Base-by-base conservation (phyloP, 2,888 invertebrate species). In the Tigriopus californicus region DNA sequence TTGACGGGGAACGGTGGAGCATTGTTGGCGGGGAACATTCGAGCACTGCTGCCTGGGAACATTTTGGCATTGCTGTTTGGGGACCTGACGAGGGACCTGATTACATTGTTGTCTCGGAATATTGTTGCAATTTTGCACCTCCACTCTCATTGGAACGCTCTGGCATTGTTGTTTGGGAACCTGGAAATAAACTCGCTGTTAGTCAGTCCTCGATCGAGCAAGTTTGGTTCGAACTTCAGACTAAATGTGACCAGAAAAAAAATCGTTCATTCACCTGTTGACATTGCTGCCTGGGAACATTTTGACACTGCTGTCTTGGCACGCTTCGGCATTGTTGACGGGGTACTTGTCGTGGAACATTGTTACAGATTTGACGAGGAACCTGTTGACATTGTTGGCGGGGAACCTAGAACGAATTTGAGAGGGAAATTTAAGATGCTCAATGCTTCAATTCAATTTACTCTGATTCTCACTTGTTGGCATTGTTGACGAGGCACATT, bases 101-200 rank as follows among this genome's bases (percentile, higher is more conserved):
- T 41, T 20, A 25, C 56, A 56, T 25, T 56, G 56, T 46, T 56
- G 46, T 20, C 56, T 42, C 3, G 56, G 56, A 44, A 56, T 56
- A n/a, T 41, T 22, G 15, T 33, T 15, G 44, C 56, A 56, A 22
- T 18, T 20, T 46, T 46, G 44, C 5, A 22, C 56, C 25, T 56
- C 56, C 13, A 56, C 56, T 25, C 25, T 44, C 20, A 18, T 44
- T 15, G 56, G 56, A 18, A 56, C 56, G 33, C 56, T 56, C 22
- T 56, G 56, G 20, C 56, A 56, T n/a, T n/a, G 20, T 56, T 56
- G 54, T 54, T 12, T n/a, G 15, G 54, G 54, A 54, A 18, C 41
- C 24, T 33, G 41, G 41, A 44, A 44, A n/a, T n/a, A n/a, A n/a
- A n/a, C n/a, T n/a, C n/a, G n/a, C n/a, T n/a, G n/a, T n/a, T n/a